These are phyloP conservation scores for Noctua janthe DNA, from an alignment of 2,888 invertebrate species.

Conservation along the genomic window DNA sequence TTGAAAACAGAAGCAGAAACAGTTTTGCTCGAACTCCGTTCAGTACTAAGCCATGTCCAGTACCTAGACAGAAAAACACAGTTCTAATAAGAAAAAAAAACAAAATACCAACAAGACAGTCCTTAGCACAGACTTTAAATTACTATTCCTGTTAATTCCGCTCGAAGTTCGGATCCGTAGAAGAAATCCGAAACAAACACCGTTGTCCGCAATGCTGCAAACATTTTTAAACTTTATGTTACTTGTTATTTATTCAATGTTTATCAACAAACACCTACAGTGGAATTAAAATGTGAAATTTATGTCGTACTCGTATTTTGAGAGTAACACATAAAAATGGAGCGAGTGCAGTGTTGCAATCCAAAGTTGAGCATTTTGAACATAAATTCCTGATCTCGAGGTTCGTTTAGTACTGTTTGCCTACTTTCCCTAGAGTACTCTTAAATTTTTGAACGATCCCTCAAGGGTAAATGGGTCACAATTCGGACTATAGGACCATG, in stretches of 20 bases:
- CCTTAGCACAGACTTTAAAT: constrained; percentile 40
- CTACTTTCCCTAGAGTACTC: constrained; percentile 15
- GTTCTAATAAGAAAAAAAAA: constrained; percentile 30
- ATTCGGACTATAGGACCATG: not conserved
- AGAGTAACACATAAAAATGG: constrained; percentile 56
- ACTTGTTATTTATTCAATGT: constrained; percentile 42
- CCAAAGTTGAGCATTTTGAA: constrained; percentile 66
- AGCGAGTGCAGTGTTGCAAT: constrained; percentile 60
- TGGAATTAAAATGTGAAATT: constrained; percentile 61
- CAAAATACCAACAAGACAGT: constrained; percentile 8
- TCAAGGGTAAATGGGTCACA: not conserved
- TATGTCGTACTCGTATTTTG: constrained; percentile 30
- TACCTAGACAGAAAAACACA: constrained; percentile 13
- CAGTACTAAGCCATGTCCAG: constrained; percentile 11
- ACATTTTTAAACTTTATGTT: constrained; percentile 36
- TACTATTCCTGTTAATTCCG: constrained; percentile 52
- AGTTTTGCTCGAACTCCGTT: not conserved
- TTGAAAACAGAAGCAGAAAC: not conserved
- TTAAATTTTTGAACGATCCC: not conserved
- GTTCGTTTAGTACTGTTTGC: constrained; percentile 37
- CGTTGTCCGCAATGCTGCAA: constrained; percentile 43
- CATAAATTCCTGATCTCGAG: constrained; percentile 66
- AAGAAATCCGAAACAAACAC: constrained; percentile 46
- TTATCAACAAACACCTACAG: constrained; percentile 32
- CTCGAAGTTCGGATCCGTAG: constrained; percentile 39